phyloP scores from a whole-genome alignment of 2,113 vertebrate species.

The Lophochroa leadbeateri region DNA sequence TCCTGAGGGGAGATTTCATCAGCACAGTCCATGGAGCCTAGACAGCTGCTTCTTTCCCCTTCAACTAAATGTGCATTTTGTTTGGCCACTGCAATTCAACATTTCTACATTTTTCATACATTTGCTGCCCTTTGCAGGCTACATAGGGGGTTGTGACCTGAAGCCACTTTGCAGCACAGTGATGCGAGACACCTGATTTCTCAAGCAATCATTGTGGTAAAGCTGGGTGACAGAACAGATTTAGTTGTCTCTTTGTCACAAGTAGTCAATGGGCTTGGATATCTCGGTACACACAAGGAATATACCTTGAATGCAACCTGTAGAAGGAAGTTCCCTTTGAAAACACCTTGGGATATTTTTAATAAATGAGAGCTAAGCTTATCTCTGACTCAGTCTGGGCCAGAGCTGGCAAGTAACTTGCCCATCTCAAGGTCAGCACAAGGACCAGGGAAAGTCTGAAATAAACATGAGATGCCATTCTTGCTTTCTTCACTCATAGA shows the following conservation, averaged over 20 bases:
- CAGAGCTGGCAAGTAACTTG: background rate
- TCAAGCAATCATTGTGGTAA: background rate
- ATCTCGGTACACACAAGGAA: background rate
- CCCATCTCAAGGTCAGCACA: background rate
- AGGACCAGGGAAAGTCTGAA: background rate
- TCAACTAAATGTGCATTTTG: background rate
- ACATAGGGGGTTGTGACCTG: background rate
- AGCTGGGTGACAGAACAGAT: background rate
- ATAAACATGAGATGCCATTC: background rate
- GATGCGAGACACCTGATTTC: fast-evolving
- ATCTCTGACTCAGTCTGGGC: background rate
- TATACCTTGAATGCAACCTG: background rate
- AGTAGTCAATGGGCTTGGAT: background rate
- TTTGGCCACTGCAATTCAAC: background rate
- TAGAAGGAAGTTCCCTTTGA: background rate
- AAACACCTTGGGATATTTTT: background rate
- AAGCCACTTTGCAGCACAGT: fast-evolving
- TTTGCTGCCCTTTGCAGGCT: background rate
- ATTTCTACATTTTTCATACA: background rate
- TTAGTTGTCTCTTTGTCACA: background rate
- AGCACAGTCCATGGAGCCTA: background rate
- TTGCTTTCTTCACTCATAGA: background rate
- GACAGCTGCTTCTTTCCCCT: background rate
- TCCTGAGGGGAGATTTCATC: background rate
- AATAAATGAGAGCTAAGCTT: background rate